Evolutionary conservation across 2,888 invertebrate genomes (phyloP), one percentile per base, ranked within the genome.

Genomic region (Netelia fuscicornis): DNA sequence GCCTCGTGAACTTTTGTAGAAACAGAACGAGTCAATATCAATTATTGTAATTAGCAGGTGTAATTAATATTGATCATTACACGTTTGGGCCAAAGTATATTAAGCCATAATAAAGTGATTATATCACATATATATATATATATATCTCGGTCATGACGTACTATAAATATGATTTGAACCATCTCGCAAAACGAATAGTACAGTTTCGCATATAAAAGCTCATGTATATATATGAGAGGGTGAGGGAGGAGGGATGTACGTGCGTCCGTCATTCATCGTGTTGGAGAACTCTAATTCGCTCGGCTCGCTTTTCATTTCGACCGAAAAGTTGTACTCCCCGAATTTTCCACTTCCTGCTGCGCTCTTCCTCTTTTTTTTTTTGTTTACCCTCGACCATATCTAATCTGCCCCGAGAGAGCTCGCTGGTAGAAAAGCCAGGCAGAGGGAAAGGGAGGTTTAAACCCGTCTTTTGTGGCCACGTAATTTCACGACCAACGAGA

Each of bases 81-180:
- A 17, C 17, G 17, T 17, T 17, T 17, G 17, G 17, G 17, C 17
- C 17, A 17, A 17, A 17, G 17, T 17, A 17, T 17, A 17, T 17
- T 17, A 17, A 17, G 17, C 17, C 17, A 17, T 17, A 17, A 17
- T 17, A 17, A 17, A 17, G 17, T 17, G 17, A 17, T 17, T 17
- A 0, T 17, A 17, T 17, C 17, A 17, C 0, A 17, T 17, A 17
- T 17, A 17, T 17, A 17, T 17, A 17, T 17, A 17, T 17, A 17
- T 17, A 17, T 17, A 17, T 11, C 13, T 13, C 56, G 42, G 58
- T 81, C 56, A 64, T 80, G 75, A 84, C 76, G 75, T 80, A 65
- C 80, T 84, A 84, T 80, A 76, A 84, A 84, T 84, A 84, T 75
- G 1, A 76, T 37, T 67, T 30, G 64, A 79, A 58, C 48, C 76